Percentiles rank a stretch among this genome's conserved stretches.
These are phyloP conservation scores for Antheraea assamensis DNA, from an alignment of 2,888 invertebrate species.

Conservation along the genomic window DNA sequence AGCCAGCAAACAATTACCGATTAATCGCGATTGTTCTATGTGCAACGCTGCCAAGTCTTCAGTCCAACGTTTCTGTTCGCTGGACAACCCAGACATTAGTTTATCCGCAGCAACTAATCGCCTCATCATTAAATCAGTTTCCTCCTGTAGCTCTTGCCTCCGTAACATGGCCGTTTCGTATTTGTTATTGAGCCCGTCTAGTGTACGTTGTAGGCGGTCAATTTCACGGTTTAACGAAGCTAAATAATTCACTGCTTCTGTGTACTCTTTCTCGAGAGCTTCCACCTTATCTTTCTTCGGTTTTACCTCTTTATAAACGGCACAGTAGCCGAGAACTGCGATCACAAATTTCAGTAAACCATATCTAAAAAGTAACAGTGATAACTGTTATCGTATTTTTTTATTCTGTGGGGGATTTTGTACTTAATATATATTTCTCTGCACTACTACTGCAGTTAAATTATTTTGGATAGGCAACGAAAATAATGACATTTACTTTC, in stretches of 20 bases:
- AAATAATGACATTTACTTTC: no score
- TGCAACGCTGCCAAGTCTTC: slow-evolving; percentile 87
- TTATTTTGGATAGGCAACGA: no score
- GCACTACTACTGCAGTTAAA: no score
- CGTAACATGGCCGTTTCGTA: slow-evolving; percentile 89
- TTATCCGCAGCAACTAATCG: slow-evolving; percentile 93
- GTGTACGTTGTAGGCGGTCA: slow-evolving; percentile 85
- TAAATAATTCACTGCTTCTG: slow-evolving; percentile 79
- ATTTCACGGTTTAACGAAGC: slow-evolving; percentile 90
- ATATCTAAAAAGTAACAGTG: slow-evolving; percentile 59
- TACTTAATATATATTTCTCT: no score
- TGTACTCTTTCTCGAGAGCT: slow-evolving; percentile 87
- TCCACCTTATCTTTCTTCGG: slow-evolving; percentile 93
- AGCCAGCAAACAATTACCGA: slow-evolving; percentile 92
- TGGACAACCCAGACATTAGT: slow-evolving; percentile 91
- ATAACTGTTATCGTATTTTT: not conserved
- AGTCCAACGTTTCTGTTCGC: slow-evolving; percentile 92
- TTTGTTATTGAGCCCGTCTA: slow-evolving; percentile 86
- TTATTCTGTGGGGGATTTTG: not conserved
- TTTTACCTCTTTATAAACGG: slow-evolving; percentile 92
- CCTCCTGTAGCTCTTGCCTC: slow-evolving; percentile 87
- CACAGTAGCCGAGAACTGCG: slow-evolving; percentile 95
- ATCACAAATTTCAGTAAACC: slow-evolving; percentile 92
- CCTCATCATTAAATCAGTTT: slow-evolving; percentile 91
- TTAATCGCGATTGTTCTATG: slow-evolving; percentile 86